phyloP scores from a whole-genome alignment of 2,113 vertebrate genomes.

The Psittacus erithacus region DNA sequence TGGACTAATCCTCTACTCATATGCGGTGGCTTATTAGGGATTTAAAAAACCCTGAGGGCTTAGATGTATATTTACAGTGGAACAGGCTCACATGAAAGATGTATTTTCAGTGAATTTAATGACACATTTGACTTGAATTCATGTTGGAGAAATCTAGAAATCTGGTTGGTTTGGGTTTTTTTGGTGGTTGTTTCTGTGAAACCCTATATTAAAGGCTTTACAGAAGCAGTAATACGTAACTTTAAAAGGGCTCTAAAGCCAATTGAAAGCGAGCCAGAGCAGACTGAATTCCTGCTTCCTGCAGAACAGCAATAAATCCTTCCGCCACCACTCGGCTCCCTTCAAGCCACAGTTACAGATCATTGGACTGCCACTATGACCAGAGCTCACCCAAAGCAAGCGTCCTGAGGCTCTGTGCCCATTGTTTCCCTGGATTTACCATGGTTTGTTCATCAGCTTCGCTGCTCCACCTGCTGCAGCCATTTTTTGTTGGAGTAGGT shows the following conservation, averaged over 20 bases:
- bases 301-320: constrained; percentile 21
- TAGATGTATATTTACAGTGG: constrained; percentile 12
- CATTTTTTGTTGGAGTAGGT: neutral
- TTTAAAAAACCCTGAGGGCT: constrained; percentile 23
- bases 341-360: neutral
- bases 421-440: neutral
- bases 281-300: neutral
- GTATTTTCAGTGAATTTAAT: neutral
- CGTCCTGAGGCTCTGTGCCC: neutral
- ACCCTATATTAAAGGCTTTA: neutral
- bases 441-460: fast-evolving
- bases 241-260: neutral
- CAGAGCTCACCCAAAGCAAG: neutral
- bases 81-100: neutral
- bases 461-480: fast-evolving
- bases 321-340: neutral
- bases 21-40: constrained; percentile 19
- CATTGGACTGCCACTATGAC: fast-evolving
- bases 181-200: neutral
- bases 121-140: neutral
- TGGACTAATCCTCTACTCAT: constrained; percentile 35
- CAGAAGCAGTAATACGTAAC: neutral
- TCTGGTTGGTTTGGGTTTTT: neutral
- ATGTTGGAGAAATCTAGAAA: neutral
- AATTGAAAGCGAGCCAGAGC: neutral